phyloP scores from a whole-genome alignment of 2,797 vertebrate species.

The Antrozous pallidus region DNA sequence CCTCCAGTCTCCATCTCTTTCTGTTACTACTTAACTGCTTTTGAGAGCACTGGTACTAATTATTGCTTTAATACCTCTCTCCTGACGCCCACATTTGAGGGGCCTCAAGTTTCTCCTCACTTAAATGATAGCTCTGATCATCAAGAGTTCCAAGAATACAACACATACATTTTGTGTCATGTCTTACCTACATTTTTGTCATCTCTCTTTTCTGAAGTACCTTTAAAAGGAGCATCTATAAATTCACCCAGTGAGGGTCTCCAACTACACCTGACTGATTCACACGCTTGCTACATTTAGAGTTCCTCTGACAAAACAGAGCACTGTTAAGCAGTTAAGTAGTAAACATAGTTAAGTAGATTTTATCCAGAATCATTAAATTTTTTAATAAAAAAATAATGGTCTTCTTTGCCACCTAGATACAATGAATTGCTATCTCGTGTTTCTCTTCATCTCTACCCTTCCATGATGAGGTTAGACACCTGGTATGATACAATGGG shows the following conservation, averaged over 20 bases:
- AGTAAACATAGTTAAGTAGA: neutral
- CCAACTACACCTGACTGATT: neutral
- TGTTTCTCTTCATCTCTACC: neutral
- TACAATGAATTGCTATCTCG: neutral
- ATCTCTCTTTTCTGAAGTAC: neutral
- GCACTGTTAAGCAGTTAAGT: neutral
- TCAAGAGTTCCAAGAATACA: neutral
- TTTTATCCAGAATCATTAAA: neutral
- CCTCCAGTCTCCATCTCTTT: neutral
- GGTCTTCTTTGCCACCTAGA: neutral
- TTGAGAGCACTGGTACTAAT: neutral
- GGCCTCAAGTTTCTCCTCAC: neutral
- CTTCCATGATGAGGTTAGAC: neutral
- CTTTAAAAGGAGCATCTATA: neutral
- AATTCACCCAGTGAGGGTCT: neutral
- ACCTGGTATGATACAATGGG: neutral
- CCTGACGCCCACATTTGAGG: neutral
- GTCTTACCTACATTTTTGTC: neutral
- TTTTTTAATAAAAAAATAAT: constrained; percentile 4
- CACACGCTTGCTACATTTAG: neutral
- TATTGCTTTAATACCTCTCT: neutral
- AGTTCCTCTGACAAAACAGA: neutral
- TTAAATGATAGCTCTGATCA: neutral
- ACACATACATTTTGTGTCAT: no score
- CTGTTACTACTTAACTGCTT: neutral